Evolutionary conservation across 2,113 vertebrate species (phyloP).

Genomic region (Silurus meridionalis): DNA sequence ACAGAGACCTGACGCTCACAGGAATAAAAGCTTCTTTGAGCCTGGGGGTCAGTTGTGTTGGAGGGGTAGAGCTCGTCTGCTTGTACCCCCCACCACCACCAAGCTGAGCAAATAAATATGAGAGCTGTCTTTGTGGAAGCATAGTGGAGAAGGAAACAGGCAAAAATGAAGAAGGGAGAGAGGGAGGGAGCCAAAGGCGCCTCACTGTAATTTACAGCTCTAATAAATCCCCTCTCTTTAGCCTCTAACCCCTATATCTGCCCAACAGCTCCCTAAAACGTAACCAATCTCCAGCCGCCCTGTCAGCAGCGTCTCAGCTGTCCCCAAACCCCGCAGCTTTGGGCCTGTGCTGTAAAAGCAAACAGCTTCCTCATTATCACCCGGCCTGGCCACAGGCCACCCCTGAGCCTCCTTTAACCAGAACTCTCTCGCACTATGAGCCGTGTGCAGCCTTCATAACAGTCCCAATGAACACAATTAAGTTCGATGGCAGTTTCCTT

Average conservation of each 20-base stretch:
- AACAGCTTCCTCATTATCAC: constrained; percentile 57
- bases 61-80: not conserved
- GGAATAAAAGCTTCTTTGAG: constrained; percentile 44
- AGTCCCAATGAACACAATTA: not conserved
- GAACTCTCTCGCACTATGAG: not conserved
- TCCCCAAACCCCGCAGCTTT: constrained; percentile 54
- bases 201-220: constrained; percentile 70
- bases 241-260: constrained; percentile 72
- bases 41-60: too few relatives aligned
- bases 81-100: not conserved
- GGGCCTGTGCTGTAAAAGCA: constrained; percentile 47
- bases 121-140: constrained; percentile 51
- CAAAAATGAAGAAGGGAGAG: constrained; percentile 7
- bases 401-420: constrained; percentile 21
- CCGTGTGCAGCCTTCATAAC: not conserved
- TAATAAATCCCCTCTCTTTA: constrained; percentile 76
- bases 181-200: constrained; percentile 48
- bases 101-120: constrained; percentile 26
- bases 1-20: not conserved
- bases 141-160: constrained; percentile 4
- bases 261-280: constrained; percentile 68
- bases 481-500: not conserved
- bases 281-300: constrained; percentile 68
- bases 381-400: constrained; percentile 40
- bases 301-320: constrained; percentile 33